Base-by-base conservation (phyloP, 2,888 invertebrate species). In the Atethmia centrago region DNA sequence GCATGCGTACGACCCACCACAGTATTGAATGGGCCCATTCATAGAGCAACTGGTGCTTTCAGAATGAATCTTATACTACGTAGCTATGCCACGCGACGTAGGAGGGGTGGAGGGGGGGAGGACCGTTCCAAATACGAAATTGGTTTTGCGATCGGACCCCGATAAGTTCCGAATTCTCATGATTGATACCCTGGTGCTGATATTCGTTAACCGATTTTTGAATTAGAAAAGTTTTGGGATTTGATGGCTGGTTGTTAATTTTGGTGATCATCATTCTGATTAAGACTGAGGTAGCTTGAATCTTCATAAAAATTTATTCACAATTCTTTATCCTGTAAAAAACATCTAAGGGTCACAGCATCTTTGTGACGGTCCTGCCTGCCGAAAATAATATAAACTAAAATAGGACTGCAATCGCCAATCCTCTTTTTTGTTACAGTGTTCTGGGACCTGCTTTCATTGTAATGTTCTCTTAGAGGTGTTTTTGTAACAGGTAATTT, bases 21-120 rank as follows among this genome's bases (percentile, higher is more conserved):
- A 93, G 85, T 94, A 94, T 94, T 94, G 94, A 94, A 94, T 94
- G 94, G 87, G 84, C 89, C 90, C 94, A 94, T 94, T 94, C 94
- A 94, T 93, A 82, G 92, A 88, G 94, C 93, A 94, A 94, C 94
- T 93, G 90, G 94, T 94, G 92, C 89, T 90, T 93, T 91, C 77
- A 94, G 93, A 94, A 94, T 94, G 94, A 91, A 92, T 74, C 78
- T 74, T 85, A 86, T 87, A 87, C 85, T 84, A 85, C 80, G 80
- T 88, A 88, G 74, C 67, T 87, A 83, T 84, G 82, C 75, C 73
- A 82, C 85, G 81, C 74, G 72, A 64, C 80, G 85, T 80, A 85
- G 87, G 89, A 81, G 88, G 83, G 76, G 78, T 71, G 63, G 42
- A 61, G 71, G 64, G 53, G 59, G 65, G 45, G 58, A 4, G 14